Evolutionary conservation across 1,140 invertebrate genomes (phyloP).

Genomic region (Aphelinus atriplicis): DNA sequence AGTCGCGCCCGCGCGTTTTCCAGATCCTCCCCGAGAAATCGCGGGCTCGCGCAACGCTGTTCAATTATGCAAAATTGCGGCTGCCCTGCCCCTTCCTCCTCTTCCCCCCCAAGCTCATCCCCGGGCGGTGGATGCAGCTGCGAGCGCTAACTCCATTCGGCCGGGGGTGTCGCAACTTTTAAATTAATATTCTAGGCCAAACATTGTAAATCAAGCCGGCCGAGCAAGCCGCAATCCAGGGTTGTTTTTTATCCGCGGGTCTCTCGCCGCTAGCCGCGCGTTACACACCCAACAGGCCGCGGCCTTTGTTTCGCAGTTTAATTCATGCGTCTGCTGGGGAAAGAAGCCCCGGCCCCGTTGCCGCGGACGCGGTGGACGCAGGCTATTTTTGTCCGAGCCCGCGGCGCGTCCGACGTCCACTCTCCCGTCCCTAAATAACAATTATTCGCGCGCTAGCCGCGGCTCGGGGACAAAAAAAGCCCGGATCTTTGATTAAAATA

Average conservation of each 20-base stretch:
- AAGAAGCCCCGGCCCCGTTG: background rate
- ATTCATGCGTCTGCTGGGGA: slow-evolving; percentile 29
- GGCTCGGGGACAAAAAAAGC: background rate
- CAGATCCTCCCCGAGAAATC: too few relatives aligned
- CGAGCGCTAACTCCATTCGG: slow-evolving; percentile 34
- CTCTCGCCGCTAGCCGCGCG: background rate
- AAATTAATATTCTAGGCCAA: slow-evolving; percentile 60
- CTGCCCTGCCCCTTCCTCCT: slow-evolving; percentile 34
- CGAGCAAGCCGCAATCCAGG: background rate
- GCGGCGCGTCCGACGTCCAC: too few relatives aligned
- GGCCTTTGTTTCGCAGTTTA: slow-evolving; percentile 13
- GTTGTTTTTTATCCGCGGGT: slow-evolving; percentile 4
- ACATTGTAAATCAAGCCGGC: slow-evolving; percentile 58
- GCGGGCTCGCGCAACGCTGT: slow-evolving; percentile 35
- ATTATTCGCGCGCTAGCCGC: background rate
- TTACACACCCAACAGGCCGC: background rate
- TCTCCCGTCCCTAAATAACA: slow-evolving; percentile 2
- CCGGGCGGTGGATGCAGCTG: slow-evolving; percentile 44
- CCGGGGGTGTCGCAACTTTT: slow-evolving; percentile 43
- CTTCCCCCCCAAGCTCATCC: slow-evolving; percentile 44
- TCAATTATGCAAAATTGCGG: slow-evolving; percentile 59
- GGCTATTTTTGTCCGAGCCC: background rate
- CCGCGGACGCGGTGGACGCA: background rate
- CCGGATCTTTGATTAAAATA: slow-evolving; percentile 9
- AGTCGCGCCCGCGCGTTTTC: too few relatives aligned